These are phyloP conservation scores for Zenarchopterus dispar DNA, from an alignment of 2,797 vertebrate species.

Conservation along the genomic window DNA sequence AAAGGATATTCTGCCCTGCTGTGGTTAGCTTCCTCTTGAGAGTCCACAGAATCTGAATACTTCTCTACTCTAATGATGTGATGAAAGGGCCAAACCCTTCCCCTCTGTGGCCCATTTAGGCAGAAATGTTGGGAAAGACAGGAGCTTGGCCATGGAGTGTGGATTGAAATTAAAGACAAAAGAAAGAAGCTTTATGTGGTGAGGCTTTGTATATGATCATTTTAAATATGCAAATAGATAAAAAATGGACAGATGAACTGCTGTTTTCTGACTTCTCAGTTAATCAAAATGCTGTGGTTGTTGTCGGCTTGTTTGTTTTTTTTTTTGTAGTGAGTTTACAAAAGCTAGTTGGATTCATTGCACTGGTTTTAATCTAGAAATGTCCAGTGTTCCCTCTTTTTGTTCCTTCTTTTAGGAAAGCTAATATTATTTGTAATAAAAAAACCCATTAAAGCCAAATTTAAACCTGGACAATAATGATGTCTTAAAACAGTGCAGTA, in stretches of 20 bases:
- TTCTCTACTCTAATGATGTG: slow-evolving; percentile 1
- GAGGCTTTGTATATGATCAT: background rate
- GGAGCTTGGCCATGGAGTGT: background rate
- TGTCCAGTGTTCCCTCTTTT: background rate
- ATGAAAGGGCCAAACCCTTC: slow-evolving; percentile 1
- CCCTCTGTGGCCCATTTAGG: background rate
- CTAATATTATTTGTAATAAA: background rate
- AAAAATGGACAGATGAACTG: background rate
- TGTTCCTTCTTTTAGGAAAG: background rate
- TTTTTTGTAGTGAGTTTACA: no score
- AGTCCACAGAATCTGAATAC: background rate
- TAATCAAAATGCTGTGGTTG: background rate
- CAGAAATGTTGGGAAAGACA: background rate
- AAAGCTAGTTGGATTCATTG: no score
- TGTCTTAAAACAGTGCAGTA: background rate
- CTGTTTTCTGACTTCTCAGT: background rate
- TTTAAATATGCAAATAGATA: background rate
- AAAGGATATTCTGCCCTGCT: background rate
- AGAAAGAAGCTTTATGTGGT: background rate
- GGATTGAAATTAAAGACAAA: background rate
- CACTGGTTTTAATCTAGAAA: background rate
- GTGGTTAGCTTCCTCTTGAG: background rate
- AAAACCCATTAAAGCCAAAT: background rate
- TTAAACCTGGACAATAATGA: no score
- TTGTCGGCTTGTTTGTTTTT: no score